These are phyloP conservation scores for Ochropleura plecta DNA, from an alignment of 2,888 invertebrate genomes.

Conservation along the genomic window DNA sequence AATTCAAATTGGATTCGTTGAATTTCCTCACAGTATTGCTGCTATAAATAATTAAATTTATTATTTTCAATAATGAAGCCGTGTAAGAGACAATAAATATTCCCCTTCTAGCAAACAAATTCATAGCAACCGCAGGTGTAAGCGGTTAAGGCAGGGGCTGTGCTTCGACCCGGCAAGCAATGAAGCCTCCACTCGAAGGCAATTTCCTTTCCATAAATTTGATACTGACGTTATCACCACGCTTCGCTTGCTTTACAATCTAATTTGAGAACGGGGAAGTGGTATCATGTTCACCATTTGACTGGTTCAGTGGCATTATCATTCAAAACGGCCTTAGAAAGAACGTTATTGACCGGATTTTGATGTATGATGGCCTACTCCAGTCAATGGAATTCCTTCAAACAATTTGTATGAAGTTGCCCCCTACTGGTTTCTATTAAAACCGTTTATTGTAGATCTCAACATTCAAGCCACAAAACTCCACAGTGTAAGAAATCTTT, in stretches of 20 bases:
- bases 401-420: background rate
- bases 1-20: conserved; percentile 25
- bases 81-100: conserved; percentile 45
- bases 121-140: conserved; percentile 68
- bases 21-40: background rate
- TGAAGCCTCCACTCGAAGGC: conserved; percentile 66
- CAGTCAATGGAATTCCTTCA: background rate
- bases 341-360: background rate
- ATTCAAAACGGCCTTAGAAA: conserved; percentile 24
- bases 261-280: conserved; percentile 71
- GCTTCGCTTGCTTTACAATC: conserved; percentile 69
- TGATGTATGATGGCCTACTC: background rate
- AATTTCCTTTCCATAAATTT: conserved; percentile 71
- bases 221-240: conserved; percentile 68
- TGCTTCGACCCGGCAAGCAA: conserved; percentile 58
- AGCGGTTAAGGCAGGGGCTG: conserved; percentile 60
- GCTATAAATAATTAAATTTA: conserved; percentile 48
- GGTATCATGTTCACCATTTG: conserved; percentile 63
- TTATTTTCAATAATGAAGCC: conserved; percentile 54
- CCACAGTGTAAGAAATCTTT: conserved; percentile 19
- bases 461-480: background rate
- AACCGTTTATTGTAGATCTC: background rate
- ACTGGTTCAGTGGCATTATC: conserved; percentile 47
- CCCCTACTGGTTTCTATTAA: background rate
- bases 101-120: conserved; percentile 50